phyloP scores from a whole-genome alignment of 1,140 invertebrate species.

The Neodiprion lecontei region DNA sequence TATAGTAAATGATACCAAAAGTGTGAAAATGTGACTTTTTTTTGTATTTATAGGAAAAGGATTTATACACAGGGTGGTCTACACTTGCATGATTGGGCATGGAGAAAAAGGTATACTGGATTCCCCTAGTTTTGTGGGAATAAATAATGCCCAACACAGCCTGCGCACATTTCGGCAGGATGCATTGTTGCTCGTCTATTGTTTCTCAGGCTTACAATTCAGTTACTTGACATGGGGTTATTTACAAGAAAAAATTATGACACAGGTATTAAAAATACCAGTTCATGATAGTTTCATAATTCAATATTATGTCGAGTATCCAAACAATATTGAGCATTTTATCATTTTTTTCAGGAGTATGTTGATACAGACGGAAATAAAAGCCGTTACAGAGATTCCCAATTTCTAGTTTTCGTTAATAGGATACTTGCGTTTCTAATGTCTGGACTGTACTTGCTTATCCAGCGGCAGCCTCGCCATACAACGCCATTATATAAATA shows the following conservation, averaged over 20 bases:
- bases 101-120: conserved; percentile 55
- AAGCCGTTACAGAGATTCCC: conserved; percentile 87
- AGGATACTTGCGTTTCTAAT: conserved; percentile 84
- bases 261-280: conserved; percentile 64
- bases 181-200: conserved; percentile 72
- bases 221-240: conserved; percentile 95
- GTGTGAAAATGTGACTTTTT: too few relatives aligned
- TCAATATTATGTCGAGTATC: too few relatives aligned
- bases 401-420: conserved; percentile 96
- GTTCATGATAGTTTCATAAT: too few relatives aligned
- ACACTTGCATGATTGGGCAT: conserved; percentile 71
- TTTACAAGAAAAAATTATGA: conserved; percentile 93
- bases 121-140: conserved; percentile 44
- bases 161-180: conserved; percentile 64
- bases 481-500: conserved; percentile 94
- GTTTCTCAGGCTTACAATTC: conserved; percentile 87
- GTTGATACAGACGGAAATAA: conserved; percentile 65
- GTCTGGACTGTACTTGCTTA: conserved; percentile 69
- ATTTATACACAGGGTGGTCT: conserved; percentile 64
- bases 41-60: conserved; percentile 56
- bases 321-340: too few relatives aligned
- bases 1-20: too few relatives aligned
- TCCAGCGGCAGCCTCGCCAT: conserved; percentile 73
- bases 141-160: conserved; percentile 32
- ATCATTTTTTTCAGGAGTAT: conserved; percentile 68